Evolutionary conservation across 2,888 invertebrate genomes (phyloP).

Genomic region (Aporophyla lueneburgensis): DNA sequence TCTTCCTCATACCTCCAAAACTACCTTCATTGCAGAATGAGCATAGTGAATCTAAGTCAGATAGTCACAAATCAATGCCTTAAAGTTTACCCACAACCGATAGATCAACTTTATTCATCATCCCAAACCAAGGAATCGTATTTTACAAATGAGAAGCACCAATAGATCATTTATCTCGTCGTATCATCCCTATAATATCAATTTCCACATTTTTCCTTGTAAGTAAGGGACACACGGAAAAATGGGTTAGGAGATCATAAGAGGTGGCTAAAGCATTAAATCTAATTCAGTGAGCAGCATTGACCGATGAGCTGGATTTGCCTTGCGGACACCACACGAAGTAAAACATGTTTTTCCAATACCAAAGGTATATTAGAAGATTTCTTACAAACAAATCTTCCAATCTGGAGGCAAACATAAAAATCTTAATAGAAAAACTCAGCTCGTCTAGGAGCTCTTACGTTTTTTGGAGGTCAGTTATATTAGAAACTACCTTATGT

Average conservation of each 20-base stretch:
- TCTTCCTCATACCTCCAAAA: too few species aligned
- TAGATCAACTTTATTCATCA: background rate
- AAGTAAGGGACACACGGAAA: background rate
- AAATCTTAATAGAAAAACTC: constrained; percentile 10
- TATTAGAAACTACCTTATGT: too few species aligned
- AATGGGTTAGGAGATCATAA: background rate
- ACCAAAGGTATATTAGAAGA: constrained; percentile 2
- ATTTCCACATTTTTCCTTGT: constrained; percentile 16
- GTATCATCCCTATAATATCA: constrained; percentile 13
- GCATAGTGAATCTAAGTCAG: too few species aligned
- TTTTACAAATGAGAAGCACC: background rate
- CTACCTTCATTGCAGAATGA: background rate
- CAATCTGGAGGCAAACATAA: constrained; percentile 6
- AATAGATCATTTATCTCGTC: constrained; percentile 1
- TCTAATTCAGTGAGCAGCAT: constrained; percentile 7
- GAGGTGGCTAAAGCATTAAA: constrained; percentile 7
- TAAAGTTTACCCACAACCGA: background rate
- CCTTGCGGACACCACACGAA: background rate
- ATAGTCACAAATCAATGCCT: background rate
- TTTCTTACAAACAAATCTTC: background rate
- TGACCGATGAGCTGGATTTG: constrained; percentile 20
- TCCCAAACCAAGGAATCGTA: background rate
- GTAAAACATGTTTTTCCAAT: constrained; percentile 21
- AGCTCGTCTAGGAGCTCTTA: background rate
- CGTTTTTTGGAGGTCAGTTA: background rate